Evolutionary conservation across 2,797 vertebrate genomes (phyloP).

Genomic region (Pelochelys cantorii): DNA sequence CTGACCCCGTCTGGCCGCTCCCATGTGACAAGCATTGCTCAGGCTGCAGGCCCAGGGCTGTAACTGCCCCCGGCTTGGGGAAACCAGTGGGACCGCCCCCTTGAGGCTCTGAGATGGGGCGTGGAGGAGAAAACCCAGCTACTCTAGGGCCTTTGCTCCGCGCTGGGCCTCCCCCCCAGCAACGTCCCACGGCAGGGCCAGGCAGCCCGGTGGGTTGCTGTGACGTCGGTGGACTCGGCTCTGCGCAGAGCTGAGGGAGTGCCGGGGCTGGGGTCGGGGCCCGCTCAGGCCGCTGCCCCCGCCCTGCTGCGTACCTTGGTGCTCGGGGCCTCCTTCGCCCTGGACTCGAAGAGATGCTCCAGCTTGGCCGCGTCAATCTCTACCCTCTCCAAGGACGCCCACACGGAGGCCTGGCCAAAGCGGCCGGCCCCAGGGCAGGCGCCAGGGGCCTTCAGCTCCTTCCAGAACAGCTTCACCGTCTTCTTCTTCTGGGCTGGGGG

Average conservation of each 20-base stretch:
- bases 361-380: constrained; percentile 88
- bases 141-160: background rate
- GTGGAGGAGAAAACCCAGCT: background rate
- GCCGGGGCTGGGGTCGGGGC: background rate
- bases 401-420: constrained; percentile 92
- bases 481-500: constrained; percentile 87
- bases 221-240: too few relatives aligned
- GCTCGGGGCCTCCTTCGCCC: constrained; percentile 88
- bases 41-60: too few relatives aligned
- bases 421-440: constrained; percentile 75
- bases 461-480: constrained; percentile 97
- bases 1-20: too few relatives aligned
- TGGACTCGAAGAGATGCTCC: constrained; percentile 95
- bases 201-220: too few relatives aligned
- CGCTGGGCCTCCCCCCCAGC: background rate
- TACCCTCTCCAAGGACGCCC: constrained; percentile 92
- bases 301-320: constrained; percentile 85
- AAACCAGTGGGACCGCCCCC: background rate
- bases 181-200: background rate
- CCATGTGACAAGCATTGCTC: background rate
- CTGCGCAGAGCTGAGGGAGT: background rate
- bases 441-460: constrained; percentile 89
- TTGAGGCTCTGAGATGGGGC: background rate
- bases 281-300: background rate
- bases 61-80: background rate